These are phyloP conservation scores for Nycteola revayana DNA, from an alignment of 2,888 invertebrate species.

Conservation along the genomic window DNA sequence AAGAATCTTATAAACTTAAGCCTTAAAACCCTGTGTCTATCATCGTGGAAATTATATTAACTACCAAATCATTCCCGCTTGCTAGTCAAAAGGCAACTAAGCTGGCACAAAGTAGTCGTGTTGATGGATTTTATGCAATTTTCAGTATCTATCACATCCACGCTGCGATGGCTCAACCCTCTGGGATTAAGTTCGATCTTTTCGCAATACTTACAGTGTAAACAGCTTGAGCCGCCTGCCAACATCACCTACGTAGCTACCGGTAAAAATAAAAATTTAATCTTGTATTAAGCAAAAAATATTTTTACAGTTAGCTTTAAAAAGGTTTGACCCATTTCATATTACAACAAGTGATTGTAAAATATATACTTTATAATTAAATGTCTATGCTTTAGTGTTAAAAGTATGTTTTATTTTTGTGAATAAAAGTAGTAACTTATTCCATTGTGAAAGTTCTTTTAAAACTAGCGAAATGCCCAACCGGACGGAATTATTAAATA, in stretches of 20 bases:
- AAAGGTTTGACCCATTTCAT: background rate
- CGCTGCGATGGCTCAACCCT: constrained; percentile 61
- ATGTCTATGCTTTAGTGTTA: no score
- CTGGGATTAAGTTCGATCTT: constrained; percentile 78
- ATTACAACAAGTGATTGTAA: no score
- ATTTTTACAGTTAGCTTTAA: no score
- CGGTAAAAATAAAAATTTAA: constrained; percentile 17
- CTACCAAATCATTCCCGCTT: constrained; percentile 29
- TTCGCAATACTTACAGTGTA: constrained; percentile 76
- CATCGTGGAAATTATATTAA: constrained; percentile 22
- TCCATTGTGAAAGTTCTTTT: constrained; percentile 7
- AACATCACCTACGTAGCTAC: constrained; percentile 28
- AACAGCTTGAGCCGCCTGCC: constrained; percentile 55
- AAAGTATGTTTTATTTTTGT: no score
- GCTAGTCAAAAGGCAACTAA: constrained; percentile 40
- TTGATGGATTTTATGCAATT: constrained; percentile 82
- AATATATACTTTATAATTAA: no score
- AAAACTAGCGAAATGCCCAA: constrained; percentile 23
- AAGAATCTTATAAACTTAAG: no score
- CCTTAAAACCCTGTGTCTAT: no score
- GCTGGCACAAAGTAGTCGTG: constrained; percentile 63
- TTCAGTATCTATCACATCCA: constrained; percentile 80
- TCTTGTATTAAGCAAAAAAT: no score
- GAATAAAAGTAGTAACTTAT: no score
- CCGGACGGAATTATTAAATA: constrained; percentile 23